phyloP scores from a whole-genome alignment of 2,113 vertebrate genomes.

The Gyps fulvus region DNA sequence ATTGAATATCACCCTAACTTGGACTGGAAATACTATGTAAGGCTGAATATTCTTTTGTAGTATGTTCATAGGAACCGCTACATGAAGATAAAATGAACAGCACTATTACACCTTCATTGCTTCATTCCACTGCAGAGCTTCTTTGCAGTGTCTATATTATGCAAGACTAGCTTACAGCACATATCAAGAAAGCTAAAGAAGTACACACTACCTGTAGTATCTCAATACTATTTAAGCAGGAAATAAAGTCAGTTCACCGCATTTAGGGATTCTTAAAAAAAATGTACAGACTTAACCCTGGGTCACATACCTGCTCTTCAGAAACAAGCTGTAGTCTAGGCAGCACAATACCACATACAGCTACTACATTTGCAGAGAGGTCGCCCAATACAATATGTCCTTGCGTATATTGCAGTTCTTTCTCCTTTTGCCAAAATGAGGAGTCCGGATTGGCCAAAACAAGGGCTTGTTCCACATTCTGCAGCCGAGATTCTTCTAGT shows the following conservation, averaged over 20 bases:
- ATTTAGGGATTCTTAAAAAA: neutral
- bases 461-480: slow-evolving; percentile 86
- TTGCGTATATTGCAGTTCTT: slow-evolving; percentile 71
- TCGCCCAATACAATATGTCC: slow-evolving; percentile 85
- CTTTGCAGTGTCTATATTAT: neutral
- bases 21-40: neutral
- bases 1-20: neutral
- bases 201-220: fast-evolving
- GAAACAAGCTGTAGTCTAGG: slow-evolving; percentile 66
- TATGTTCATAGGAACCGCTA: neutral
- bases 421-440: slow-evolving; percentile 81
- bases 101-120: neutral
- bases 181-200: neutral
- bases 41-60: neutral
- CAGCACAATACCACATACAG: slow-evolving; percentile 88
- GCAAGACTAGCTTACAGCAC: neutral
- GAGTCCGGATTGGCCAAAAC: slow-evolving; percentile 85
- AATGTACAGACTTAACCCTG: neutral
- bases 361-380: slow-evolving; percentile 83
- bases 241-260: neutral
- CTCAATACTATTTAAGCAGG: neutral
- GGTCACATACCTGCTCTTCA: slow-evolving; percentile 73
- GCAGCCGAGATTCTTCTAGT: slow-evolving; percentile 85
- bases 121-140: neutral
- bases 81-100: neutral